Evolutionary conservation across 2,113 vertebrate species (phyloP).

Genomic region (Phylloscopus trochiloides): DNA sequence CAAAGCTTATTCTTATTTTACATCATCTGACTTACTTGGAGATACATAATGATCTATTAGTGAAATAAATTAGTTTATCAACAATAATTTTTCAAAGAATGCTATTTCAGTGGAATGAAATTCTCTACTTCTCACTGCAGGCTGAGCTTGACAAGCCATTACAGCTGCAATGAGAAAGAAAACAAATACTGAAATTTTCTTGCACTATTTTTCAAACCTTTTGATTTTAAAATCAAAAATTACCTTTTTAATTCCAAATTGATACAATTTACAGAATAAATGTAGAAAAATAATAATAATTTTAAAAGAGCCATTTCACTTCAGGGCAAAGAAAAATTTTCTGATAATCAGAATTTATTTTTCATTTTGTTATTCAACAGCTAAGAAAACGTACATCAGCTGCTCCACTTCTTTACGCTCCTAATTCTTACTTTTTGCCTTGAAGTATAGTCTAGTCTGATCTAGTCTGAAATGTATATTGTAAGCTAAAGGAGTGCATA

Average conservation of each 20-base stretch:
- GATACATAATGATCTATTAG: too few species aligned
- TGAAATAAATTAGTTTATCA: background rate
- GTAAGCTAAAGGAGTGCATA: background rate
- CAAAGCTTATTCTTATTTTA: background rate
- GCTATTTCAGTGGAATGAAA: background rate
- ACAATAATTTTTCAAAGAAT: background rate
- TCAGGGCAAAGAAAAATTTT: background rate
- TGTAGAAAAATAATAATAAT: background rate
- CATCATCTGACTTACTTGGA: background rate
- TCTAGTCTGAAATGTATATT: background rate
- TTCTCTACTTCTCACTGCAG: background rate
- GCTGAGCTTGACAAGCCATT: background rate
- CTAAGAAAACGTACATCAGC: background rate
- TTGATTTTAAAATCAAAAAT: background rate
- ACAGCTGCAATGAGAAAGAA: background rate
- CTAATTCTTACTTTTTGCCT: background rate
- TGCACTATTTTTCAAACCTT: background rate
- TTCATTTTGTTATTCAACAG: background rate
- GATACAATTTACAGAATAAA: background rate
- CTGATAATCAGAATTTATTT: background rate
- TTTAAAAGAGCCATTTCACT: background rate
- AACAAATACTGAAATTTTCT: background rate
- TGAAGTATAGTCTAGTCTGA: too few species aligned
- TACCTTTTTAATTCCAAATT: background rate
- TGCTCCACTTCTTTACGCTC: background rate